Evolutionary conservation across 1,140 invertebrate species (phyloP), one percentile per base, ranked within the genome.

Genomic region (Drosophila setifemur): DNA sequence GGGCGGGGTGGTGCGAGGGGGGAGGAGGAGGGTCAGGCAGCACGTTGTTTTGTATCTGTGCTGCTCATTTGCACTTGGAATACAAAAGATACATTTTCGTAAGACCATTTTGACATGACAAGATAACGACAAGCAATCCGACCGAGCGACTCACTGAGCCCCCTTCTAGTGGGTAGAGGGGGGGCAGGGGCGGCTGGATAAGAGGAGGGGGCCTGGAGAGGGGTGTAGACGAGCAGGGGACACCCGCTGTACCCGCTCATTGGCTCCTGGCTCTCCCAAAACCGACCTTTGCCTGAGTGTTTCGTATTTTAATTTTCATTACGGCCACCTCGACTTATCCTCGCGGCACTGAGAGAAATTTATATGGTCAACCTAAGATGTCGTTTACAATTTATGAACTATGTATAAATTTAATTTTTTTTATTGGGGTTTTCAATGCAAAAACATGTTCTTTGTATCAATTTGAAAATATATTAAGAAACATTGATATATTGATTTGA

Each of bases 51-150:
- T 74, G 77, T 82, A 75, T 73, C 67, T 86, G 66, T 72, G 67
- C 82, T 86, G 81, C 81, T 86, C 81, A 86, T 86, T 86, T 86
- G 82, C 81, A 86, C 81, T 86, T 87, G 81, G 82, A 86, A 86
- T 86, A 86, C 81, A 86, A 86, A 86, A 86, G 81, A 81, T 86
- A 86, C 81, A 86, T 86, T 87, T 86, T 86, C 81, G 81, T 86
- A 86, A 86, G 81, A 87, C 81, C 86, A 85, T 88, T 89, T 89
- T 89, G 86, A 89, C 86, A 86, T 88, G 86, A 88, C 86, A 89
- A 88, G 86, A 89, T 89, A 89, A 89, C 86, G 86, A 88, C 86
- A 89, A 86, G 82, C 81, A 81, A 86, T 74, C 78, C 78, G 54
- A 72, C 43, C 81, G 63, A 66, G 57, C 68, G 57, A 55, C 79